A percentile compares a stretch with the other conserved stretches of the same genome.
These are phyloP conservation scores for Embidobia sp. DNA, from an alignment of 2,888 invertebrate genomes.

Conservation along the genomic window DNA sequence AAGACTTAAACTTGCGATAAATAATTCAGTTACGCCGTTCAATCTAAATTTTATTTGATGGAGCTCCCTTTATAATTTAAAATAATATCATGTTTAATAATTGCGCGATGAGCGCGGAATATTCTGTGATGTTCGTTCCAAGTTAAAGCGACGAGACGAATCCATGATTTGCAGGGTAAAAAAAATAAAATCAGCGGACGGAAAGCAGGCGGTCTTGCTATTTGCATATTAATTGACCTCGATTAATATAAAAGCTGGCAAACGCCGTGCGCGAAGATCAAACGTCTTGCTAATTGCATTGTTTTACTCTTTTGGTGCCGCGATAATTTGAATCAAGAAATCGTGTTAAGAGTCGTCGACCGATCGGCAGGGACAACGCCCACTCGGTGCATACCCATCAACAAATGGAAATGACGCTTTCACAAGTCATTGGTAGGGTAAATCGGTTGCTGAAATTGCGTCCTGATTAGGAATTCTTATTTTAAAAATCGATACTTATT, in stretches of 20 bases:
- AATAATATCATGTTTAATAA: constrained; percentile 19
- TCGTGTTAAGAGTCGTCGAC: not conserved
- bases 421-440: too few relatives aligned
- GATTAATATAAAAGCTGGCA: constrained; percentile 17
- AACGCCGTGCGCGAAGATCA: too few relatives aligned
- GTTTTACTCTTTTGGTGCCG: constrained; percentile 1
- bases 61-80: constrained; percentile 10
- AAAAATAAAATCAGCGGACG: constrained; percentile 4
- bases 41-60: constrained; percentile 23
- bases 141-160: not conserved
- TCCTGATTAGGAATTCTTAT: too few relatives aligned
- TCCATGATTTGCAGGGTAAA: constrained; percentile 7
- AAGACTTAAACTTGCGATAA: constrained; percentile 6
- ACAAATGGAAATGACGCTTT: too few relatives aligned
- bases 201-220: constrained; percentile 9
- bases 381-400: too few relatives aligned
- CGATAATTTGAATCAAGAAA: not conserved
- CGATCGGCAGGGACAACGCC: not conserved
- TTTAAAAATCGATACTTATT: too few relatives aligned
- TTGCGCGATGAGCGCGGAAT: constrained; percentile 6
- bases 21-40: constrained; percentile 22
- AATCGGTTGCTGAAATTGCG: too few relatives aligned
- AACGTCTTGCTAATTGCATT: constrained; percentile 15
- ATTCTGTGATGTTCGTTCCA: constrained; percentile 8
- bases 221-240: constrained; percentile 38